Evolutionary conservation across 2,797 vertebrate species (phyloP), one percentile per base, ranked within the genome.

Genomic region (Otolemur crassicaudatus): DNA sequence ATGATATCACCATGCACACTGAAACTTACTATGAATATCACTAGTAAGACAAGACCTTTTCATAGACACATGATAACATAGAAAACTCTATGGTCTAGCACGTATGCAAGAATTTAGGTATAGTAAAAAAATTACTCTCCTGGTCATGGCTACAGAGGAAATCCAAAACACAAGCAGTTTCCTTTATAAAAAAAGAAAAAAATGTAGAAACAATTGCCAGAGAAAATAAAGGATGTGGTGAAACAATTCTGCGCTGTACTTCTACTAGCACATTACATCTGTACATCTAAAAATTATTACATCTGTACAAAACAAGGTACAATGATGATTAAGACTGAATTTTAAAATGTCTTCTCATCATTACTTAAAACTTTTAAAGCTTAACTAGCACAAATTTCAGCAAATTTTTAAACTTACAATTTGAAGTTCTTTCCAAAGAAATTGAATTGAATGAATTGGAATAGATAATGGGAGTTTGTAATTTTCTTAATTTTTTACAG

Each of bases 401-500:
- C 60, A 69, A 53, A 34, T 53, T 60, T 94, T 90, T 56, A 27
- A 94, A 91, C 75, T 72, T 89, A 67, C 20, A 86, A 85, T 49
- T 88, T 96, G 6, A 97, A 81, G 70, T 86, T 82, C 83, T 92
- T 83, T 75, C 63, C 37, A 90, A 91, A 93, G 25, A 77, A 80
- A 91, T 46, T 73, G 27, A 86, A 80, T 23, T 85, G n/a, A 96
- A 92, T 86, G 27, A 20, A 94, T 17, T 87, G 12, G 84, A 82
- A 93, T 3, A 95, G 53, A 95, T 61, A 91, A 94, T n/a, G 16
- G 43, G 61, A 88, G 72, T 91, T 92, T 61, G 40, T 93, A 80
- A 93, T 91, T 91, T 96, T 93, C 75, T 70, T 93, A 87, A 97
- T 73, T 89, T 94, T 93, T 94, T 87, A 80, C 5, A 96, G 81